Base-by-base conservation (phyloP, 2,888 invertebrate genomes). In the Urechis unicinctus region DNA sequence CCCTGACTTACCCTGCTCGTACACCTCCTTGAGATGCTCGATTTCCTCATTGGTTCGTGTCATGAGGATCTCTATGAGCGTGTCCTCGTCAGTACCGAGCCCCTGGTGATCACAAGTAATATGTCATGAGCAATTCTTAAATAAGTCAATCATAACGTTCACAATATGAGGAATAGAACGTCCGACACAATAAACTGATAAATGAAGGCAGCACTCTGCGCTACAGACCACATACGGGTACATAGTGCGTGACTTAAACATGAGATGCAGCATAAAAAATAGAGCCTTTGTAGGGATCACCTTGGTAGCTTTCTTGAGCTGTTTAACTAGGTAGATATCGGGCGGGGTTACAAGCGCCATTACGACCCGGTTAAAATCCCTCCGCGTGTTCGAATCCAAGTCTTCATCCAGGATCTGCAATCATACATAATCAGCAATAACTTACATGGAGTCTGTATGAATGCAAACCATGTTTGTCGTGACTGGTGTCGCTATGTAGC, bases 1-100 rank as follows among this genome's bases (percentile, higher is more conserved):
- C n/a, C 36, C 17, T 9, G 9, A 17, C 36, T 36, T 13, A 36
- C 36, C 36, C 17, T 36, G 9, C 17, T 36, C 36, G 17, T 36
- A 36, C 36, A 17, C 36, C 17, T 50, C 60, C 52, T 66, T 85
- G 78, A 83, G 91, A 89, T 70, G 84, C 85, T 66, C 91, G 84
- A 74, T 69, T 52, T 74, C 67, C 42, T 58, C 59, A 59, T 71
- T 73, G 55, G 48, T 64, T 52, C 72, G 63, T 1, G 90, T 89
- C 48, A 89, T 87, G 68, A 92, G 83, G 56, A 93, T 81, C 69
- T 93, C 86, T 67, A 36, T 36, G 9, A 36, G 17, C 36, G 36
- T 17, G 9, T 17, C 36, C 17, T 36, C 36, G 17, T 36, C 36
- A 13, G 36, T 36, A 13, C 36, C 36, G 9, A 36, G 17, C 9